Evolutionary conservation across 2,888 invertebrate genomes (phyloP), one percentile per base, ranked within the genome.

Genomic region (Monochamus alternatus): DNA sequence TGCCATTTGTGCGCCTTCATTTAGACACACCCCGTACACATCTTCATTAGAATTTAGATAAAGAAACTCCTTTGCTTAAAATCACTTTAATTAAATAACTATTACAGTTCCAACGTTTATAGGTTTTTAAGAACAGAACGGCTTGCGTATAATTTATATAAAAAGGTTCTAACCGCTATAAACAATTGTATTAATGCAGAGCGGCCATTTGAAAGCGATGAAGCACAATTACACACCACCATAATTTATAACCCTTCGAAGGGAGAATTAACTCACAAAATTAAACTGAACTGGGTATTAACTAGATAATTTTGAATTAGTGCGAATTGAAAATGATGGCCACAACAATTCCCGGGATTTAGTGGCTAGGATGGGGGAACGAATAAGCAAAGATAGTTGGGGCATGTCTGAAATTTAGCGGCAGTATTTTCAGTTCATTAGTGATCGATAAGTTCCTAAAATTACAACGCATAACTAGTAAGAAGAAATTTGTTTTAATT

Each of bases 271-370:
- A 69, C 69, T 59, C 69, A 69, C 69, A 60, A 47, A 69, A 69
- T 69, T 59, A 60, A 69, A 69, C 69, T 60, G 69, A 69, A 60
- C 44, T 43, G 60, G 30, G 69, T 59, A 60, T 69, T 69, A 69
- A 69, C 59, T 59, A 59, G 69, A 69, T 69, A 69, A 69, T 69
- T 69, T 60, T 69, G 69, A 69, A 69, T 69, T 69, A 59, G 44
- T 60, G 44, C 22, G 60, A 60, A 69, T 60, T 69, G 69, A 69
- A 59, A 69, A 69, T 60, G 60, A 69, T 69, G 69, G 60, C 32
- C 51, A 64, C 43, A 65, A 51, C 51, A 65, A 51, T 55, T 43
- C 43, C 58, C 14, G 38, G 66, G 58, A 67, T 67, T 32, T 67
- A 31, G 32, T 12, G 30, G 38, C 10, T 38, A 58, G 32, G 67